Conservation (phyloP, 2,797 vertebrate genomes). For the Poeciliopsis infans region DNA sequence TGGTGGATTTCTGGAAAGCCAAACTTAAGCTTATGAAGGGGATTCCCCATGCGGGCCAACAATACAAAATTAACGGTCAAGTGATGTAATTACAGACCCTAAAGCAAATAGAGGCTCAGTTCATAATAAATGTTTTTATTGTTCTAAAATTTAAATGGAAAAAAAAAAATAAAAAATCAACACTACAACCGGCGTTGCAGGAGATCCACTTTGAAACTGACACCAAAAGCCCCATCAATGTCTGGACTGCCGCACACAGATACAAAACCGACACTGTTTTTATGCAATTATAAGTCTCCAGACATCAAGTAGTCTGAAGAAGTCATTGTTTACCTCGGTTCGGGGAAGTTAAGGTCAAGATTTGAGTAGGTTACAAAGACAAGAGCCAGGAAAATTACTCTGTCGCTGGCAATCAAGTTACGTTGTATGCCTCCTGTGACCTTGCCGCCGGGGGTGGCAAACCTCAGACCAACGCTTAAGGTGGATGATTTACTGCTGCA, state of each 20-base stretch:
- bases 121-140: constrained; percentile 33
- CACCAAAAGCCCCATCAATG: background rate
- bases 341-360: constrained; percentile 18
- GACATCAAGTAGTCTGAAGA: background rate
- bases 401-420: constrained; percentile 51
- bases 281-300: background rate
- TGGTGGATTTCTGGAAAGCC: background rate
- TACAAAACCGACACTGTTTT: background rate
- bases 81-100: constrained; percentile 30
- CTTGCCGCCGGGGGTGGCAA: constrained; percentile 36
- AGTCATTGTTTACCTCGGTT: constrained; percentile 22
- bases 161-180: background rate
- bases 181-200: background rate
- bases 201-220: background rate
- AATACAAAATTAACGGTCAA: constrained; percentile 13
- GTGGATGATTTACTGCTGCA: constrained; percentile 10
- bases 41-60: background rate
- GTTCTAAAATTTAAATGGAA: constrained; percentile 9
- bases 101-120: constrained; percentile 19
- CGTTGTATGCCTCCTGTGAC: constrained; percentile 25
- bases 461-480: constrained; percentile 8
- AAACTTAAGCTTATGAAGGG: background rate
- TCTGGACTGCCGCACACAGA: background rate
- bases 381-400: constrained; percentile 51
- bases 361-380: constrained; percentile 28